A percentile compares a stretch with the other conserved stretches of the same genome.
These are phyloP conservation scores for Plumapathes pennacea DNA, from an alignment of 92 coral and sea anemone genomes.

Conservation along the genomic window DNA sequence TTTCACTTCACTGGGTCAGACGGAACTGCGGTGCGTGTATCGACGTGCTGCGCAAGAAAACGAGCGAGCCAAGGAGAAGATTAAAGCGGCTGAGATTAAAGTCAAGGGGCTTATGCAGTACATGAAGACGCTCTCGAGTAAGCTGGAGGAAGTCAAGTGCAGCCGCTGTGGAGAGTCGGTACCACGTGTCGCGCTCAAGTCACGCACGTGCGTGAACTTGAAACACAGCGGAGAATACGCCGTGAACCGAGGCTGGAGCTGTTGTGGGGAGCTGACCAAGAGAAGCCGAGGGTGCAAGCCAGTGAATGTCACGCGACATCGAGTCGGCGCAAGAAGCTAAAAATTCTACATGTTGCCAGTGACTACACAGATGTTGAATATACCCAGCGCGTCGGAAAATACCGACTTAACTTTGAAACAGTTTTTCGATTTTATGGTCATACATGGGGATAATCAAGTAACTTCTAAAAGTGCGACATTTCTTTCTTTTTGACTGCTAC, in stretches of 20 bases:
- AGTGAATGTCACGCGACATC: conserved; percentile 70
- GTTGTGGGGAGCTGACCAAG: conserved; percentile 87
- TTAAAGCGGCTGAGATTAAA: conserved; percentile 70
- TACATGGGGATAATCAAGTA: too few species aligned
- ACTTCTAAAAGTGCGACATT: too few species aligned
- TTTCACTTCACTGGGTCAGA: conserved; percentile 53
- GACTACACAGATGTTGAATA: too few species aligned
- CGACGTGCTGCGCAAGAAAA: conserved; percentile 75
- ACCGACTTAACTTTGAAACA: too few species aligned
- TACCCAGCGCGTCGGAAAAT: too few species aligned
- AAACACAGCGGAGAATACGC: conserved; percentile 86
- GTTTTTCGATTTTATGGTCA: too few species aligned
- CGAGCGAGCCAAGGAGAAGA: conserved; percentile 62
- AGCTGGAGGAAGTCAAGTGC: conserved; percentile 96
- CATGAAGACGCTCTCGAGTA: conserved; percentile 86
- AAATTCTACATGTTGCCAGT: too few species aligned
- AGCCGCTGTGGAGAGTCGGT: conserved; percentile 79
- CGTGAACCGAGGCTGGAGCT: conserved; percentile 84
- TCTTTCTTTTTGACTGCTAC: too few species aligned
- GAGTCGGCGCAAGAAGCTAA: too few species aligned
- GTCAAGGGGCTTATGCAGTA: conserved; percentile 78
- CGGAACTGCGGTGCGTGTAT: conserved; percentile 68
- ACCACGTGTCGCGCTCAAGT: conserved; percentile 91
- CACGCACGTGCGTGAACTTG: conserved; percentile 84
- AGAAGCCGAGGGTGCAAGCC: conserved; percentile 93